Evolutionary conservation across 2,888 invertebrate genomes (phyloP).

Genomic region (Cryptosula pallasiana): DNA sequence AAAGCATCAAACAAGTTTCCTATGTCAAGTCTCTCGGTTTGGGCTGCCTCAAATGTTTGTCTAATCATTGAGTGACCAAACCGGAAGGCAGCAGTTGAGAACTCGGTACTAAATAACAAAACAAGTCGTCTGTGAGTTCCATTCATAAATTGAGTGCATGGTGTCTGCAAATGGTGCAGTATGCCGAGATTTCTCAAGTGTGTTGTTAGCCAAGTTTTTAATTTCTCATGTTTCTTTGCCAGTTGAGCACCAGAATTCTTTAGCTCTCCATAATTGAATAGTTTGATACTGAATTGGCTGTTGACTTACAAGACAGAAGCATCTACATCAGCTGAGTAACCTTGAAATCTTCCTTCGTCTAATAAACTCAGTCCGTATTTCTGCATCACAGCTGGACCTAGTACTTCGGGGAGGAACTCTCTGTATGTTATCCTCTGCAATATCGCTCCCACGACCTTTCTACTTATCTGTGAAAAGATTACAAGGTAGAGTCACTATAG

Average conservation of each 20-base stretch:
- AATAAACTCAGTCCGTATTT: conserved; percentile 57
- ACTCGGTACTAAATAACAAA: conserved; percentile 58
- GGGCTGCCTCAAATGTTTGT: not conserved
- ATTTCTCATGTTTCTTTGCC: too few species aligned
- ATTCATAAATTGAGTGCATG: too few species aligned
- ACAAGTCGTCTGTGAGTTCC: not conserved
- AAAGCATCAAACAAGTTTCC: not conserved
- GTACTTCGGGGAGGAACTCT: conserved; percentile 83
- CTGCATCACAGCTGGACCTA: conserved; percentile 68
- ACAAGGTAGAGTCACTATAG: too few species aligned
- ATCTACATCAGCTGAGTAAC: conserved; percentile 75
- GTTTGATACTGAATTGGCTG: too few species aligned
- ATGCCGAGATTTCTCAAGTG: too few species aligned
- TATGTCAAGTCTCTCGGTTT: not conserved
- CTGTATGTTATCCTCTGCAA: conserved; percentile 91
- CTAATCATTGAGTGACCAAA: conserved; percentile 87
- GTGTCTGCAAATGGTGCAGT: too few species aligned
- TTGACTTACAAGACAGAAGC: conserved; percentile 75
- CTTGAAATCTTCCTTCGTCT: conserved; percentile 66
- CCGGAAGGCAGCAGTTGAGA: conserved; percentile 91
- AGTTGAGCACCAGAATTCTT: too few species aligned
- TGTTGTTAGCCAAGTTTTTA: too few species aligned
- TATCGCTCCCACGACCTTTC: conserved; percentile 79
- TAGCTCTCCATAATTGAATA: too few species aligned
- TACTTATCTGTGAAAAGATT: conserved; percentile 60